Evolutionary conservation across 2,113 vertebrate genomes (phyloP).

Genomic region (Narcine bancroftii): DNA sequence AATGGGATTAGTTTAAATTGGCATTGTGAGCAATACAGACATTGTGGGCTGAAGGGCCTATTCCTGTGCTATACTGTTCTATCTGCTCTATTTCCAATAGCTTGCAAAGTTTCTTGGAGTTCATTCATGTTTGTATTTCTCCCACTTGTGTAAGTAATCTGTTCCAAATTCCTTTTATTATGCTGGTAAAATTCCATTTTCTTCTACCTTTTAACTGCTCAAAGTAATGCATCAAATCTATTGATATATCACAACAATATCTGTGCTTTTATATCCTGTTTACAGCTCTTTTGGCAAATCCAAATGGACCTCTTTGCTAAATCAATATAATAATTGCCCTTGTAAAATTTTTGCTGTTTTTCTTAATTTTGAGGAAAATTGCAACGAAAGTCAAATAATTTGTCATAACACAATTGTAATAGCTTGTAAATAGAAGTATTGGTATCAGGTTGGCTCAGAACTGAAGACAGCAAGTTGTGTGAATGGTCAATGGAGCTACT

Average conservation of each 20-base stretch:
- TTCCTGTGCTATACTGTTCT: too few relatives aligned
- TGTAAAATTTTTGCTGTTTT: neutral
- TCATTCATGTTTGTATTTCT: neutral
- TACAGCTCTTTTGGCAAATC: neutral
- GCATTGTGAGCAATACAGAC: too few relatives aligned
- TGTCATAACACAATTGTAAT: too few relatives aligned
- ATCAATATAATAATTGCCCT: too few relatives aligned
- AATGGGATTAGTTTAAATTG: too few relatives aligned
- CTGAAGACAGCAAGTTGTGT: too few relatives aligned
- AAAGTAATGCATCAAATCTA: neutral
- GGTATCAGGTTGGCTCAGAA: too few relatives aligned
- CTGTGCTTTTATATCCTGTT: neutral
- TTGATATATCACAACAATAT: neutral
- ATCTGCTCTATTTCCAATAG: neutral
- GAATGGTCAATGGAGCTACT: too few relatives aligned
- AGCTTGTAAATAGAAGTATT: too few relatives aligned
- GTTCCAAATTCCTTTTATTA: neutral
- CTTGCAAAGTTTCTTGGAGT: neutral
- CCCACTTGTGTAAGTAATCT: neutral
- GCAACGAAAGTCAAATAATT: neutral
- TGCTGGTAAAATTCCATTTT: neutral
- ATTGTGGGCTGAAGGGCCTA: too few relatives aligned
- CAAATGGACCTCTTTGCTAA: neutral
- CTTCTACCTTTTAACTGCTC: neutral
- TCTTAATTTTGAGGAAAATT: neutral